A percentile compares a stretch with the other conserved stretches of the same genome.
phyloP scores from a whole-genome alignment of 1,140 invertebrate genomes.

The Leptinotarsa defecta region DNA sequence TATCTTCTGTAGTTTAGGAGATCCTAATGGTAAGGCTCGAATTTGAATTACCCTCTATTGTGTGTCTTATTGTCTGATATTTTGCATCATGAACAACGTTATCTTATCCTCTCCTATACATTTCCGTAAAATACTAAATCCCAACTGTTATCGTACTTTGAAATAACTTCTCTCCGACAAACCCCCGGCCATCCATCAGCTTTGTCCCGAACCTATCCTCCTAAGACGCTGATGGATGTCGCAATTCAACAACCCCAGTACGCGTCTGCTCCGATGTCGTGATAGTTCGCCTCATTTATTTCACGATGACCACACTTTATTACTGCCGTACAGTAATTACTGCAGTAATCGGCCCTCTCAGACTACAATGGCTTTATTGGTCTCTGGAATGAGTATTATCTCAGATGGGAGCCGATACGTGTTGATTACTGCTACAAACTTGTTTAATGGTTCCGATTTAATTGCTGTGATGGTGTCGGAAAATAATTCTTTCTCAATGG shows the following conservation, averaged over 20 bases:
- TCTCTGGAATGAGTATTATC: slow-evolving; percentile 26
- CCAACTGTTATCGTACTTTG: no score
- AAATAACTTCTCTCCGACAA: no score
- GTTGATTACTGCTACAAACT: slow-evolving; percentile 26
- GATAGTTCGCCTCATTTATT: slow-evolving; percentile 25
- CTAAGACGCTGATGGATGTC: slow-evolving; percentile 21
- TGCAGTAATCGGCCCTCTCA: slow-evolving; percentile 25
- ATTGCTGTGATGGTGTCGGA: not conserved
- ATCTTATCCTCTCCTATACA: no score
- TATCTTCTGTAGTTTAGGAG: no score
- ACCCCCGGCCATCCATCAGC: no score
- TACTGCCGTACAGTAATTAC: slow-evolving; percentile 27
- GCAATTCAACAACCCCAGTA: not conserved
- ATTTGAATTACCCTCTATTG: no score
- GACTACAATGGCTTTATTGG: slow-evolving; percentile 24
- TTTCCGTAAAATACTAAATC: no score
- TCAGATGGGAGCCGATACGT: slow-evolving; percentile 27
- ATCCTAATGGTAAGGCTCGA: no score
- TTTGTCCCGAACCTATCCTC: no score
- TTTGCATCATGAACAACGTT: no score
- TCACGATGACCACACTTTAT: slow-evolving; percentile 31
- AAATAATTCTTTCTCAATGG: not conserved
- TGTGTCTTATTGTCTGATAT: no score
- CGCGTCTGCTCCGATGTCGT: slow-evolving; percentile 25
- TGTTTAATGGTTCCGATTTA: not conserved